phyloP scores from a whole-genome alignment of 2,888 invertebrate genomes.

The Auanema sp. region DNA sequence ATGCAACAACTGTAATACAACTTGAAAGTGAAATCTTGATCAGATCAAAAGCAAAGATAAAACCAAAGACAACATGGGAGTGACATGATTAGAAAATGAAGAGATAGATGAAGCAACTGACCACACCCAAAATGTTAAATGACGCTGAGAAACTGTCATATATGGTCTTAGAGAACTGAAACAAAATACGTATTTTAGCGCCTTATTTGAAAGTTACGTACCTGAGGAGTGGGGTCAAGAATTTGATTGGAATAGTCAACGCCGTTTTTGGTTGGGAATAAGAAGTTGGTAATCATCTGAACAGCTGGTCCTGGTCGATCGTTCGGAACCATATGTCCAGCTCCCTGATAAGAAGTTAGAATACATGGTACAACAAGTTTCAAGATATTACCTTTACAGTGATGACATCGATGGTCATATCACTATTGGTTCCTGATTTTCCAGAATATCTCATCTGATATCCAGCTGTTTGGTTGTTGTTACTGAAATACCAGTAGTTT shows the following conservation, averaged over 20 bases:
- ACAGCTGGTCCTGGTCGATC: slow-evolving; percentile 38
- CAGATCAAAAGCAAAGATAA: no score
- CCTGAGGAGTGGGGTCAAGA: slow-evolving; percentile 3
- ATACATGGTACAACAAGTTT: not conserved
- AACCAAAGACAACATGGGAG: no score
- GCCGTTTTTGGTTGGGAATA: slow-evolving; percentile 18
- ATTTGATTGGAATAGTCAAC: slow-evolving; percentile 21
- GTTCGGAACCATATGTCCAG: slow-evolving; percentile 41
- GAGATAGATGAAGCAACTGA: no score
- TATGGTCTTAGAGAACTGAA: no score
- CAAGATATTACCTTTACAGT: slow-evolving; percentile 20
- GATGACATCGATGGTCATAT: slow-evolving; percentile 18
- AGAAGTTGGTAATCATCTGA: slow-evolving; percentile 43
- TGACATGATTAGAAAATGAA: no score
- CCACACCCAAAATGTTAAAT: no score
- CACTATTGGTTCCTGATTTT: not conserved
- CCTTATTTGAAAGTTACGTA: not conserved
- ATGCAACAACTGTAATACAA: no score
- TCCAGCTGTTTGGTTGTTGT: slow-evolving; percentile 48
- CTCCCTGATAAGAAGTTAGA: slow-evolving; percentile 21
- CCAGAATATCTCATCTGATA: slow-evolving; percentile 25
- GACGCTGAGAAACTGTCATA: no score
- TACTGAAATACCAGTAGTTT: slow-evolving; percentile 11
- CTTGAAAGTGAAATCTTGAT: no score
- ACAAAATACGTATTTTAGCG: no score